These are phyloP conservation scores for Xiphophorus couchianus DNA, from an alignment of 2,113 vertebrate genomes.

Conservation along the genomic window DNA sequence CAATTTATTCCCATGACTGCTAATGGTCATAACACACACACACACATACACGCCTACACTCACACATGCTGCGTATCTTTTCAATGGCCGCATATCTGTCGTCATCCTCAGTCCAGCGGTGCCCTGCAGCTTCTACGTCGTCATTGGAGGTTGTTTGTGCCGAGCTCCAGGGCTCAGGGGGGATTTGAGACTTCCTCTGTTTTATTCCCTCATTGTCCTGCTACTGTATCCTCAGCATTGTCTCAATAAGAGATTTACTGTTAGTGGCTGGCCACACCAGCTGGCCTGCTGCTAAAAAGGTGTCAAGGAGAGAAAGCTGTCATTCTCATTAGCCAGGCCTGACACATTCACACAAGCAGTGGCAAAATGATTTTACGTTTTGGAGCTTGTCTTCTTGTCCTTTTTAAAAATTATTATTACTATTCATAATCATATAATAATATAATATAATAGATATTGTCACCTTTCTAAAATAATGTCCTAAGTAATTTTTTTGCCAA, in stretches of 20 bases:
- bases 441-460: too few relatives aligned
- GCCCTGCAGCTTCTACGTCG: constrained; percentile 34
- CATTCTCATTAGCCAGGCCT: constrained; percentile 71
- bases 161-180: constrained; percentile 62
- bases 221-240: constrained; percentile 84
- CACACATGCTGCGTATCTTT: constrained; percentile 21
- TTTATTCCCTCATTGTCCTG: constrained; percentile 85
- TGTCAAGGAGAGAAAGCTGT: constrained; percentile 76
- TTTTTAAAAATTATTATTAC: too few relatives aligned
- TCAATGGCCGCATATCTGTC: constrained; percentile 31
- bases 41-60: neutral
- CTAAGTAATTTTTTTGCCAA: too few relatives aligned
- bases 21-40: constrained; percentile 7
- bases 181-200: constrained; percentile 80
- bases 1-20: constrained; percentile 40
- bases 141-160: constrained; percentile 75
- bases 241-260: constrained; percentile 84
- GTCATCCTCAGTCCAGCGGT: constrained; percentile 8
- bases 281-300: constrained; percentile 76
- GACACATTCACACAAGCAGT: constrained; percentile 38
- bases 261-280: constrained; percentile 56
- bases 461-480: too few relatives aligned
- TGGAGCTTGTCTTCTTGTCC: too few relatives aligned
- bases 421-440: too few relatives aligned
- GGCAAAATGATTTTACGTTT: neutral